A percentile compares a stretch with the other conserved stretches of the same genome.
These are phyloP conservation scores for Orientallactaga sibirica DNA, from an alignment of 2,797 vertebrate genomes.

Conservation along the genomic window DNA sequence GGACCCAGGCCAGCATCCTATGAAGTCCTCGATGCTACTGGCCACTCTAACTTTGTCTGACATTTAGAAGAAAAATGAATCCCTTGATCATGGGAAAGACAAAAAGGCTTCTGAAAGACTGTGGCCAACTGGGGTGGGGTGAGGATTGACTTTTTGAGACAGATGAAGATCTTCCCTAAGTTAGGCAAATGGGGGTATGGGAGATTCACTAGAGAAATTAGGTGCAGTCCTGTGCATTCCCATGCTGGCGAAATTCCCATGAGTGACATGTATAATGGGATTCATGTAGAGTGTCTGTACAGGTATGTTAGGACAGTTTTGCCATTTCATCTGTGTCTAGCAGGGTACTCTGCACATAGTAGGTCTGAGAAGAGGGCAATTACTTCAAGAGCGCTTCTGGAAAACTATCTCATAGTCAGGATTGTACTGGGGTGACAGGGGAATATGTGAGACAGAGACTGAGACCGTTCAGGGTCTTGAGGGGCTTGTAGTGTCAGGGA, in stretches of 20 bases:
- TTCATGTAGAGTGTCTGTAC: not conserved
- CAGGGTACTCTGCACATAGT: too few species aligned
- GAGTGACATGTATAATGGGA: not conserved
- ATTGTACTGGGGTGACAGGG: not conserved
- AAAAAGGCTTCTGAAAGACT: not conserved
- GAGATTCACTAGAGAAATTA: not conserved
- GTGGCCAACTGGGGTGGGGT: rapidly evolving
- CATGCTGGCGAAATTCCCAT: not conserved
- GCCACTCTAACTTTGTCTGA: not conserved
- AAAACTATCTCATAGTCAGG: not conserved
- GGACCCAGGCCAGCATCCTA: not conserved
- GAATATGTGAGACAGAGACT: not conserved
- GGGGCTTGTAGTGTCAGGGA: rapidly evolving
- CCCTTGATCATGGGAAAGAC: not conserved
- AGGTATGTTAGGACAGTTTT: not conserved
- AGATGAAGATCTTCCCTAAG: not conserved
- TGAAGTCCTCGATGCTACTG: not conserved
- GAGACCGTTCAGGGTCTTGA: not conserved
- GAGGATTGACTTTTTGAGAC: not conserved
- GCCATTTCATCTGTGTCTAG: not conserved
- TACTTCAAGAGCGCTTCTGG: not conserved
- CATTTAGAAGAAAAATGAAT: not conserved
- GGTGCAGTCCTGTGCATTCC: not conserved
- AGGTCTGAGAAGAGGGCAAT: not conserved
- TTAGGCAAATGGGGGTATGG: not conserved